Base-by-base conservation (phyloP, 2,888 invertebrate species). In the Ectobius pallidus region DNA sequence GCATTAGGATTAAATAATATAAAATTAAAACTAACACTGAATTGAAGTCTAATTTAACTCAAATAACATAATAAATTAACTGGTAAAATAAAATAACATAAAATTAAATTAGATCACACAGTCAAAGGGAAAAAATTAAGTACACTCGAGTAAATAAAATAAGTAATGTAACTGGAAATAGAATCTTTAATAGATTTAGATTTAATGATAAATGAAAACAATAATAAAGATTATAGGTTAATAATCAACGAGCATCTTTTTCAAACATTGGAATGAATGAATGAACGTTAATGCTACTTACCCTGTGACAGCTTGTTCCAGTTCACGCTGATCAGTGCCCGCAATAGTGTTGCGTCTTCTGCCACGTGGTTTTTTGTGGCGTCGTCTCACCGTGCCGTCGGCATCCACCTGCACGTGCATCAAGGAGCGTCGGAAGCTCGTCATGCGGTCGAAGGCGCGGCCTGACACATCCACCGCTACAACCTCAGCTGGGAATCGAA, bases 381-480 rank as follows among this genome's bases (percentile, higher is more conserved):
- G 87, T 81, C 91, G 90, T 69, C 80, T 78, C 30, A 65, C 72
- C 46, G 63, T 69, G 52, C 49, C 72, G 39, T 62, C 71, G 6
- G 27, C 58, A 4, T 49, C 72, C 34, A 30, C 55, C 76, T 87
- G 87, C 75, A 88, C 85, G 79, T 90, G 89, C 71, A 89, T 83
- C 77, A 96, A 87, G 49, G 96, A 96, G 81, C 93, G 91, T 77
- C 97, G 88, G 76, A 94, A 91, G 79, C 88, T 89, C 79, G 94
- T 92, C 94, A 96, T 94, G 78, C 96, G 88, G 81, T 93, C 91
- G 87, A 97, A 97, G 82, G 92, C 90, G 80, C 89, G 88, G 69
- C 96, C 96, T 75, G 94, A 92, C 70, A 94, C 91, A 84, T 97
- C 96, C 79, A 97, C 95, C 74, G 92, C 90, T 75, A 97, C 92